Percentiles rank a stretch among this genome's conserved stretches.
These are phyloP conservation scores for Drosophila ezoana DNA, from an alignment of 2,888 invertebrate genomes.

Conservation along the genomic window DNA sequence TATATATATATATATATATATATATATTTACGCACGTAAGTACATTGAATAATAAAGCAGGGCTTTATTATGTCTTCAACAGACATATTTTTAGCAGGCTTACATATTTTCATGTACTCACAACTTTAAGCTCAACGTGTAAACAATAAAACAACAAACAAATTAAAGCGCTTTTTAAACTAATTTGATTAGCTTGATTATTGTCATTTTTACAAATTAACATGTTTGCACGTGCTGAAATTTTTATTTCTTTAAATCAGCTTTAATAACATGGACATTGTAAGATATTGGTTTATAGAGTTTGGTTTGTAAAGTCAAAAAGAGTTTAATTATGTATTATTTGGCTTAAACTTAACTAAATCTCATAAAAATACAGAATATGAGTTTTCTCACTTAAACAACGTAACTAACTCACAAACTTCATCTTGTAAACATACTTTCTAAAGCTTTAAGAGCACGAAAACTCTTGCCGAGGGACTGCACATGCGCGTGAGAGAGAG, in stretches of 20 bases:
- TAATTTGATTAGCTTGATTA: background rate
- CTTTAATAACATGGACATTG: too few species aligned
- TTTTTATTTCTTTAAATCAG: background rate
- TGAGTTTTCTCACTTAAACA: too few species aligned
- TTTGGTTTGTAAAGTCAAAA: too few species aligned
- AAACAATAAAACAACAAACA: background rate
- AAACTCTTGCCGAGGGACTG: background rate
- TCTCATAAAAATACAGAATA: too few species aligned
- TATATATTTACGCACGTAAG: too few species aligned
- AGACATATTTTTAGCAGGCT: background rate
- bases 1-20: too few species aligned
- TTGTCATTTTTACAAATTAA: background rate
- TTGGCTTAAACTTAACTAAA: background rate
- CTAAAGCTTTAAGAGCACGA: conserved; percentile 7
- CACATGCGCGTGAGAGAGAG: conserved; percentile 32
- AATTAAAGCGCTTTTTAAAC: too few species aligned
- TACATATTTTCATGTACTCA: background rate
- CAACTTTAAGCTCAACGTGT: background rate
- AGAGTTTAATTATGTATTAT: background rate
- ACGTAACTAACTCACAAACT: background rate
- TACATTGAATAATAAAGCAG: background rate
- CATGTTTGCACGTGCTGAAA: background rate
- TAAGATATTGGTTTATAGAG: too few species aligned
- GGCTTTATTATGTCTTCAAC: background rate
- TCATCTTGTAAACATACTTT: conserved; percentile 28